Conservation (phyloP, 2,113 vertebrate genomes). For the Trogon melanurus region DNA sequence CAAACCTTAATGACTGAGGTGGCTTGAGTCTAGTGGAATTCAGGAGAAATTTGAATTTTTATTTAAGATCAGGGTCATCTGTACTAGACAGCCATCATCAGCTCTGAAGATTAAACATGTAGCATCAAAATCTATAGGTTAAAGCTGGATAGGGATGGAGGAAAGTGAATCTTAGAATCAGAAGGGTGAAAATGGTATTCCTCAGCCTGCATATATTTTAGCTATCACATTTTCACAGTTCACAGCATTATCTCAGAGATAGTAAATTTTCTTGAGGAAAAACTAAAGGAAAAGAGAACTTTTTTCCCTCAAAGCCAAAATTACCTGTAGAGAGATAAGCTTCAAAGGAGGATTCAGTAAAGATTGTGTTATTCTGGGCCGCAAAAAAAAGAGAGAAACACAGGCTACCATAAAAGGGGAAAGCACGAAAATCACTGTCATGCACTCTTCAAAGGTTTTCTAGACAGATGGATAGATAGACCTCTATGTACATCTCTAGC, state of each 20-base stretch:
- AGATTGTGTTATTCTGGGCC: not conserved
- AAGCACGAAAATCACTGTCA: not conserved
- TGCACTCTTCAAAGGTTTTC: not conserved
- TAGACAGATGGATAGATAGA: not conserved
- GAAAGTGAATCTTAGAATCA: not conserved
- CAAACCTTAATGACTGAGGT: not conserved
- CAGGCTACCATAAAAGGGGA: not conserved
- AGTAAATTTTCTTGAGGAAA: not conserved
- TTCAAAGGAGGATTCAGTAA: not conserved
- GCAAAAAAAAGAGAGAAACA: not conserved
- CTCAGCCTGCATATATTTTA: not conserved
- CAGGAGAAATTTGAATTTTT: not conserved
- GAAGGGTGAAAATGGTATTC: not conserved
- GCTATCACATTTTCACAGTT: not conserved
- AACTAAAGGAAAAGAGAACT: not conserved
- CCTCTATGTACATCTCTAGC: not conserved
- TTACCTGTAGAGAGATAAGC: not conserved
- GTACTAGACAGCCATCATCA: not conserved
- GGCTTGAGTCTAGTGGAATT: not conserved
- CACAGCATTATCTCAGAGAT: not conserved
- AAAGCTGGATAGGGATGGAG: not conserved
- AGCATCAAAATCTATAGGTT: not conserved
- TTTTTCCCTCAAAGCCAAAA: not conserved
- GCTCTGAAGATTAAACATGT: not conserved
- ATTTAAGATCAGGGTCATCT: not conserved